These are phyloP conservation scores for Neogobius melanostomus DNA, from an alignment of 2,113 vertebrate genomes.

Conservation along the genomic window DNA sequence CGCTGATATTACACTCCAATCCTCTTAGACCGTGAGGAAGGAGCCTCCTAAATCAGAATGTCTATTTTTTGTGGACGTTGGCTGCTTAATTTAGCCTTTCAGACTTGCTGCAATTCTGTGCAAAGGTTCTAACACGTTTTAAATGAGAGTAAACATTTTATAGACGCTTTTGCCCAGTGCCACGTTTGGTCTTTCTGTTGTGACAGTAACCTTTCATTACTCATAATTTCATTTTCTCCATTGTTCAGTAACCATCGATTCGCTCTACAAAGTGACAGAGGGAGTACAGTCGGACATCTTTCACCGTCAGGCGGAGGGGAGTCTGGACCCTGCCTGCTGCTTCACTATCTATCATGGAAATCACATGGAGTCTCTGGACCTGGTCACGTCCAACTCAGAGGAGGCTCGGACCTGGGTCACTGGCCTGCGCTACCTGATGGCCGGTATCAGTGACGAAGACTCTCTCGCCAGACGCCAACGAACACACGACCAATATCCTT, in stretches of 20 bases:
- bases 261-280: constrained; percentile 96
- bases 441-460: constrained; percentile 96
- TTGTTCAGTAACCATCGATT: constrained; percentile 92
- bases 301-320: constrained; percentile 89
- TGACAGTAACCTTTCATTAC: background rate
- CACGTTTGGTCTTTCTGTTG: background rate
- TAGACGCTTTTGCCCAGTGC: background rate
- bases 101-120: background rate
- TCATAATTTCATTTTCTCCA: background rate
- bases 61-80: background rate
- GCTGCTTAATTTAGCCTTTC: background rate
- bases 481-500: constrained; percentile 98
- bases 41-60: constrained; percentile 11
- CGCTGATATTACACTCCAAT: constrained; percentile 23
- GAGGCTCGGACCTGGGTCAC: constrained; percentile 97
- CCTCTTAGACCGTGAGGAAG: constrained; percentile 34
- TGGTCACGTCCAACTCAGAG: constrained; percentile 92
- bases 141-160: too few species aligned
- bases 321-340: constrained; percentile 90
- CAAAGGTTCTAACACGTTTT: background rate
- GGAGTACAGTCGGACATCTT: constrained; percentile 93
- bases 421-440: constrained; percentile 94
- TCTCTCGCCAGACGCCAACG: constrained; percentile 91
- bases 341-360: constrained; percentile 96
- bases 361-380: constrained; percentile 94